phyloP scores from a whole-genome alignment of 2,113 vertebrate species.

The Clinocottus analis region DNA sequence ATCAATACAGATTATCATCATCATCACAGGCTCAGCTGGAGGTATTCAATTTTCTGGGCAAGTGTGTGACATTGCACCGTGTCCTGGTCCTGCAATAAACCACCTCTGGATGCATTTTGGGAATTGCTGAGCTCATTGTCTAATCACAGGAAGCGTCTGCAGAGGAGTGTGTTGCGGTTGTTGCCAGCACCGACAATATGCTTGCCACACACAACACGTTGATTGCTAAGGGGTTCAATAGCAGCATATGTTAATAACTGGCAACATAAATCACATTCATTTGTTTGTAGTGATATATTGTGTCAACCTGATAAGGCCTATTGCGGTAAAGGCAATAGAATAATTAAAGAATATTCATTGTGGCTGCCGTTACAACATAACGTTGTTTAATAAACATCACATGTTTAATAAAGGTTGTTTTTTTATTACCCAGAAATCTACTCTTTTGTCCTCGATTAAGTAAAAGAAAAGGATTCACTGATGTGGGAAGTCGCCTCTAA shows the following conservation, averaged over 20 bases:
- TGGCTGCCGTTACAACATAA: conserved; percentile 1
- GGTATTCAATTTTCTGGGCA: conserved; percentile 38
- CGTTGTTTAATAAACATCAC: too few relatives aligned
- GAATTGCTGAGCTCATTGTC: conserved; percentile 16
- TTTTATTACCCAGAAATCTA: conserved; percentile 1
- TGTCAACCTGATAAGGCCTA: not conserved
- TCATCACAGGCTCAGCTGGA: conserved; percentile 59
- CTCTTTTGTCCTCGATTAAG: conserved; percentile 1
- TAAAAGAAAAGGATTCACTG: not conserved
- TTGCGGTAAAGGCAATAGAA: not conserved
- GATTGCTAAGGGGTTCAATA: conserved; percentile 17
- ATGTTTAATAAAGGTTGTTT: conserved; percentile 1
- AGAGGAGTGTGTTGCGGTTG: not conserved
- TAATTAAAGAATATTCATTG: not conserved
- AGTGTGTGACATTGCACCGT: conserved; percentile 29
- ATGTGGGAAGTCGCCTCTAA: conserved; percentile 14
- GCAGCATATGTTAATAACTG: conserved; percentile 5
- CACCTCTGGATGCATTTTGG: conserved; percentile 28
- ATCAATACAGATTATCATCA: conserved; percentile 71
- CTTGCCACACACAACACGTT: not conserved
- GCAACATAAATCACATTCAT: conserved; percentile 16
- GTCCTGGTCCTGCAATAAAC: conserved; percentile 31
- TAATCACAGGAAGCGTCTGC: conserved; percentile 28
- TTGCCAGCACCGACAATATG: conserved; percentile 25
- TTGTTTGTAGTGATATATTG: conserved; percentile 1